A percentile compares a stretch with the other conserved stretches of the same genome.
Evolutionary conservation across 2,113 vertebrate species (phyloP).

Genomic region (Grallaria varia): DNA sequence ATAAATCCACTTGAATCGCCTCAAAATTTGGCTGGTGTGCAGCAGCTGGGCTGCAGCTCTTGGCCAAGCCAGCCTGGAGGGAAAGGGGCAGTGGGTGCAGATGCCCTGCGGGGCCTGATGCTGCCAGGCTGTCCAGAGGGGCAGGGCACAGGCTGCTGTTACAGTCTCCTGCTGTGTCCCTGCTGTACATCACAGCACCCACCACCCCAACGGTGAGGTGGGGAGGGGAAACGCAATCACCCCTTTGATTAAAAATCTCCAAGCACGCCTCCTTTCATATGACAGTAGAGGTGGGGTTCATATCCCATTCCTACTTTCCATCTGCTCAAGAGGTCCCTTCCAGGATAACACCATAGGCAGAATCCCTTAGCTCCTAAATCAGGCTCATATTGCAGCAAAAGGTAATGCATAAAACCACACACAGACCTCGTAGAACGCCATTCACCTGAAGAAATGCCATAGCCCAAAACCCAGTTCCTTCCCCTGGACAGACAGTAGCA

Average conservation of each 20-base stretch:
- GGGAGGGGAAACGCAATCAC: not conserved
- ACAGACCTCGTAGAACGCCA: not conserved
- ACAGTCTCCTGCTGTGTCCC: not conserved
- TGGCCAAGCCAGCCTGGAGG: not conserved
- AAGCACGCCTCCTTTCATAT: rapidly evolving
- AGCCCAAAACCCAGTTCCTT: not conserved
- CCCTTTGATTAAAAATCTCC: not conserved
- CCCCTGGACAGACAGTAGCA: not conserved
- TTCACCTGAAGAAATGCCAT: not conserved
- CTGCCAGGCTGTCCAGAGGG: not conserved
- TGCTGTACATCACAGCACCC: not conserved
- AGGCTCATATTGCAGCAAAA: not conserved
- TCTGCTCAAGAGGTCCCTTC: not conserved
- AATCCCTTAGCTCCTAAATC: not conserved
- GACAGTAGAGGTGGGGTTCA: not conserved
- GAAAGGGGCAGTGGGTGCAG: rapidly evolving
- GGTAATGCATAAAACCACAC: not conserved
- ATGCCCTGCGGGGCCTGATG: not conserved
- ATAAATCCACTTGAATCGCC: not conserved
- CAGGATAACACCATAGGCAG: not conserved
- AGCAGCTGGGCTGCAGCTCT: not conserved
- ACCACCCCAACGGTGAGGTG: rapidly evolving
- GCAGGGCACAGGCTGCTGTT: not conserved
- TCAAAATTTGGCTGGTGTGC: not conserved
- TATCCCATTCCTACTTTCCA: not conserved